These are phyloP conservation scores for Eristalis pertinax DNA, from an alignment of 2,888 invertebrate species.

Conservation along the genomic window DNA sequence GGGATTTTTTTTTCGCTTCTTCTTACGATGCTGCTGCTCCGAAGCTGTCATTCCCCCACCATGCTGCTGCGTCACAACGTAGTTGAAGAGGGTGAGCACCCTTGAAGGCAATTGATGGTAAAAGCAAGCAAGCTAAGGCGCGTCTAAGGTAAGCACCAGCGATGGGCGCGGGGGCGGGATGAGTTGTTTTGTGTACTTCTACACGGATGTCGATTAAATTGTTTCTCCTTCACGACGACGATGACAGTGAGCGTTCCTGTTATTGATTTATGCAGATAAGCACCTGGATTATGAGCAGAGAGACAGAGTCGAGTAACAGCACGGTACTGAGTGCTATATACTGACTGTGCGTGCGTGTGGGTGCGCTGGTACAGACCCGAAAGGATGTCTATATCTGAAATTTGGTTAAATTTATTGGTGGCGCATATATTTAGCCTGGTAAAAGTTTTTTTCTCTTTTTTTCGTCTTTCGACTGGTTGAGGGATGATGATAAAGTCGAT, in stretches of 20 bases:
- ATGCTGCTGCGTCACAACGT: constrained; percentile 3
- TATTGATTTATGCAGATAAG: constrained; percentile 80
- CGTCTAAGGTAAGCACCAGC: constrained; percentile 50
- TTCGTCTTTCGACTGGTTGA: neutral
- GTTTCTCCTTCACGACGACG: constrained; percentile 66
- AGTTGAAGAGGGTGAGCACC: constrained; percentile 49
- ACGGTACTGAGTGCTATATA: constrained; percentile 9
- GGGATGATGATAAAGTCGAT: neutral
- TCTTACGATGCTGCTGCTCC: constrained; percentile 6
- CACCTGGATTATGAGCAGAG: constrained; percentile 73
- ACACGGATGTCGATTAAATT: constrained; percentile 72
- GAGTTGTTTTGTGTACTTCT: constrained; percentile 61
- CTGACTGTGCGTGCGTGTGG: neutral
- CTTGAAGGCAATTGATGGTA: constrained; percentile 70
- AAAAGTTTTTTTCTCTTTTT: constrained; percentile 15
- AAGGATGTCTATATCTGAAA: constrained; percentile 53
- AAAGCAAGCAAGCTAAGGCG: constrained; percentile 60
- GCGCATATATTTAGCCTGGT: constrained; percentile 53
- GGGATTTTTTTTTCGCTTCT: constrained; percentile 38
- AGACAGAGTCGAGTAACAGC: constrained; percentile 56
- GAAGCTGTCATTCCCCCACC: constrained; percentile 34
- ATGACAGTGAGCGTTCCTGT: constrained; percentile 72
- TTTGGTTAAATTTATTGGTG: constrained; percentile 71
- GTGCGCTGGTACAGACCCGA: neutral
- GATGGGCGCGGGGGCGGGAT: neutral